phyloP scores from a whole-genome alignment of 2,113 vertebrate genomes.

The Ctenomys sociabilis region DNA sequence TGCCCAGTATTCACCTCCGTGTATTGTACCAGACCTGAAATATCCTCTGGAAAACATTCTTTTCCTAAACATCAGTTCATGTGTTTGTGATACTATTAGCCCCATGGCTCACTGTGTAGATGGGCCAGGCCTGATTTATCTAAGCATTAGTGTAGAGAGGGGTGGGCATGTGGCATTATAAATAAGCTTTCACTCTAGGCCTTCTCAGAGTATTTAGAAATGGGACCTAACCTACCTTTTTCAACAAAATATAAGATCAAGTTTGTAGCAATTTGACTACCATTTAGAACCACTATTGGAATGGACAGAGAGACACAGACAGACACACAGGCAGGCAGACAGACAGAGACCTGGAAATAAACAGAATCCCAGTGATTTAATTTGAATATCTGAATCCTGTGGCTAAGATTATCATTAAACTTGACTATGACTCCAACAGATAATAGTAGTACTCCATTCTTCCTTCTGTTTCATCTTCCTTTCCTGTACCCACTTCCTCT shows the following conservation, averaged over 20 bases:
- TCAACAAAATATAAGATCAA: background rate
- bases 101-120: background rate
- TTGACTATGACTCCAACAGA: background rate
- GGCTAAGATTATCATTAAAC: background rate
- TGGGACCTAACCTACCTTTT: background rate
- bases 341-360: background rate
- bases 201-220: background rate
- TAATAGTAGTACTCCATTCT: background rate
- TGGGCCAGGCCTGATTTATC: background rate
- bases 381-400: background rate
- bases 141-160: background rate
- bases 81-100: background rate
- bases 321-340: background rate
- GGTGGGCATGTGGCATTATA: background rate
- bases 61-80: background rate
- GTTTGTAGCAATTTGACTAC: background rate
- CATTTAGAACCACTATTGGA: background rate
- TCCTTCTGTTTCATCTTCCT: too few relatives aligned
- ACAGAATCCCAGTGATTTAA: background rate
- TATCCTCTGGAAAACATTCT: conserved; percentile 18
- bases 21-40: background rate
- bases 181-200: background rate
- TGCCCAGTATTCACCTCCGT: background rate
- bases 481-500: too few relatives aligned
- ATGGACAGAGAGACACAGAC: background rate